Percentiles rank a stretch among this genome's conserved stretches.
Conservation (phyloP, 2,113 vertebrate genomes). For the Pelmatolapia mariae region DNA sequence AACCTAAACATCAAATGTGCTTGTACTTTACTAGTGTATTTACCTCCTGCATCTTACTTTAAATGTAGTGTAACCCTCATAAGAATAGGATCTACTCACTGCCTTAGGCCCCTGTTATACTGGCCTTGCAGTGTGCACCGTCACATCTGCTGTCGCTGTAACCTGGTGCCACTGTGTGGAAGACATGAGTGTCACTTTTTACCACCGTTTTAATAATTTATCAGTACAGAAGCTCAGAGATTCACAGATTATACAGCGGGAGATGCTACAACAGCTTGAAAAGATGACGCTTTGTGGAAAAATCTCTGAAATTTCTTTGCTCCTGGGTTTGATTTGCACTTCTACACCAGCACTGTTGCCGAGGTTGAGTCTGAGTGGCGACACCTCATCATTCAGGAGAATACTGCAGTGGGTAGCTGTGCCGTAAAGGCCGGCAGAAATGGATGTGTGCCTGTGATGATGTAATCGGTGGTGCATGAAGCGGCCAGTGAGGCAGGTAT, state of each 20-base stretch:
- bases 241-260: neutral
- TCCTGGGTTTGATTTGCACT: neutral
- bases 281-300: neutral
- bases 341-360: fast-evolving
- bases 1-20: fast-evolving
- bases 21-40: fast-evolving
- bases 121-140: neutral
- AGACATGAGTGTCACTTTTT: neutral
- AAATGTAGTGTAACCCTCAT: neutral
- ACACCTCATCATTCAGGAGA: neutral
- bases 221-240: neutral
- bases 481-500: fast-evolving
- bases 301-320: neutral
- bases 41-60: fast-evolving
- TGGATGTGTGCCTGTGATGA: neutral
- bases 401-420: neutral
- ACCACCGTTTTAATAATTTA: neutral
- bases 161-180: neutral
- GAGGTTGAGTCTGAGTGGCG: neutral
- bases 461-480: fast-evolving
- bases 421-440: neutral
- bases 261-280: neutral
- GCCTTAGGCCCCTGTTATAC: fast-evolving
- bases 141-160: neutral
- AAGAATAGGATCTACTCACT: neutral